A percentile compares a stretch with the other conserved stretches of the same genome.
phyloP scores from a whole-genome alignment of 2,113 vertebrate genomes.

The Mesoclemmys tuberculata region DNA sequence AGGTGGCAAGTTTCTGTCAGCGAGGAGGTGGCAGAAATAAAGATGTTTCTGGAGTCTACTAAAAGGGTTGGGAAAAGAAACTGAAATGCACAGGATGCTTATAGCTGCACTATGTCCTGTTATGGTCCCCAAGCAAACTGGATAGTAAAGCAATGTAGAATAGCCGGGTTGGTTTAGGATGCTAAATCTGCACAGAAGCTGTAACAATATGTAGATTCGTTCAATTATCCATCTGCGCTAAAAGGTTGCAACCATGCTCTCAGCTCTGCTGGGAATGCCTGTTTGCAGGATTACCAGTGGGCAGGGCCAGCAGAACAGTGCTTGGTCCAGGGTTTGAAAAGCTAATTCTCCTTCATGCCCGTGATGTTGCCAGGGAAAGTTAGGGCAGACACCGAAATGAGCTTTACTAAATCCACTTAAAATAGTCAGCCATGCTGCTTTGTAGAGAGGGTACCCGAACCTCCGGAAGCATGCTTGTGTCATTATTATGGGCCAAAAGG shows the following conservation, averaged over 20 bases:
- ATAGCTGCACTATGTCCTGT: background rate
- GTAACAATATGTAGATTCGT: background rate
- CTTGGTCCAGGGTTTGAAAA: background rate
- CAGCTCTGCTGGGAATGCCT: background rate
- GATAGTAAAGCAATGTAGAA: background rate
- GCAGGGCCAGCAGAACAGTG: background rate
- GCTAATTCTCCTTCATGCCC: background rate
- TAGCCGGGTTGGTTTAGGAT: background rate
- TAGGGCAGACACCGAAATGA: background rate
- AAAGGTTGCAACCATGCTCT: background rate
- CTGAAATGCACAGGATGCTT: background rate
- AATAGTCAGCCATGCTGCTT: background rate
- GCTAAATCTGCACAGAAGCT: background rate
- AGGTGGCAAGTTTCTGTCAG: background rate
- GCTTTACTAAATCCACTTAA: background rate
- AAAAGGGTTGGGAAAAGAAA: background rate
- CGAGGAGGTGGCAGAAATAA: constrained; percentile 7
- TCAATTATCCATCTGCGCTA: background rate
- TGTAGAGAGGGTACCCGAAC: background rate
- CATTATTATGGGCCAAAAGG: background rate
- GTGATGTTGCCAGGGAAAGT: background rate
- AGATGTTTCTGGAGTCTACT: background rate
- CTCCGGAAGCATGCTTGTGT: background rate
- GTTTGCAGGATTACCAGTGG: background rate
- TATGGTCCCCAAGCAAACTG: background rate